Conservation (phyloP, 2,113 vertebrate species). For the Gyps fulvus region DNA sequence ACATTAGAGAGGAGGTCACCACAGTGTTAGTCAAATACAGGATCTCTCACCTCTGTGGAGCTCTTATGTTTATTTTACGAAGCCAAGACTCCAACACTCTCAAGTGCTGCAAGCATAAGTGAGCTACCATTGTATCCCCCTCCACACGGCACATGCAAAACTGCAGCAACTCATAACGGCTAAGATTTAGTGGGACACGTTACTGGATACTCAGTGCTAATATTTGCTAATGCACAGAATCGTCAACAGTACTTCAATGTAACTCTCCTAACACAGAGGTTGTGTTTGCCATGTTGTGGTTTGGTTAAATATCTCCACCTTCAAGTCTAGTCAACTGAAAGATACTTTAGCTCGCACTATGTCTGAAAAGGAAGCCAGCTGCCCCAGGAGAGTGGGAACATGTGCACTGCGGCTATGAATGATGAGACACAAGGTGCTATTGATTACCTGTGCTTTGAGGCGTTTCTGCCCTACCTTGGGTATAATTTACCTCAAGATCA, state of each 20-base stretch:
- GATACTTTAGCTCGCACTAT: not conserved
- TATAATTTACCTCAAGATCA: not conserved
- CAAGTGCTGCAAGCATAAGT: not conserved
- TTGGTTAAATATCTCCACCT: slow-evolving; percentile 19
- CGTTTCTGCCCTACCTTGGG: not conserved
- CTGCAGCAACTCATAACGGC: not conserved
- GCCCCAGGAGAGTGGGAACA: not conserved
- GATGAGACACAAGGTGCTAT: not conserved
- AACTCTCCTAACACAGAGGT: slow-evolving; percentile 10
- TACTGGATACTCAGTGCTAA: slow-evolving; percentile 24
- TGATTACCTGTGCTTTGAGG: not conserved
- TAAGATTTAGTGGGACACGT: not conserved
- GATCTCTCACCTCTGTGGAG: slow-evolving; percentile 54
- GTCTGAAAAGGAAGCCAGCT: not conserved
- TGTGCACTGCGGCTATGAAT: fast-evolving
- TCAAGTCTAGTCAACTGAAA: not conserved
- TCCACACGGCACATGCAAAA: not conserved
- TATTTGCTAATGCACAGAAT: not conserved
- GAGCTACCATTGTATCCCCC: not conserved
- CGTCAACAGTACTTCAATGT: not conserved
- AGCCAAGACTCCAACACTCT: not conserved
- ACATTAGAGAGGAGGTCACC: not conserved
- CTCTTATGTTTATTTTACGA: slow-evolving; percentile 37
- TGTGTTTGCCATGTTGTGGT: slow-evolving; percentile 47
- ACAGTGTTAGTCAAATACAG: slow-evolving; percentile 45